These are phyloP conservation scores for Meloidogyne floridensis DNA, from an alignment of 1,140 invertebrate species.

Conservation along the genomic window DNA sequence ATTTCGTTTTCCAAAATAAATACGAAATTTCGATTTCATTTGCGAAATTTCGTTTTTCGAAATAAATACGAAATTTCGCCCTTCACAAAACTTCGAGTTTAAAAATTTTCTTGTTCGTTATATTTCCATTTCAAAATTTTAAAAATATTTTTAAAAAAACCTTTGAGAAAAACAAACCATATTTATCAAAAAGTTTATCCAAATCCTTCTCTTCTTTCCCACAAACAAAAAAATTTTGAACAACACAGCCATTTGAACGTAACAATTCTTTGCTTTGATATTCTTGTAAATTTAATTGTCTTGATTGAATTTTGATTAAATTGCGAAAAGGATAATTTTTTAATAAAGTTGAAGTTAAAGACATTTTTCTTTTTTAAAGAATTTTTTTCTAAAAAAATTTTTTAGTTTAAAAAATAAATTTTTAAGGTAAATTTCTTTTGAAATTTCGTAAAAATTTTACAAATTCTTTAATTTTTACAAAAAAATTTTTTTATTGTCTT, in stretches of 20 bases:
- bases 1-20: too few species aligned
- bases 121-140: too few species aligned
- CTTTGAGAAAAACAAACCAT: conserved; percentile 73
- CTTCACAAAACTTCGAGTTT: too few species aligned
- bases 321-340: background rate
- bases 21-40: too few species aligned
- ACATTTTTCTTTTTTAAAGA: background rate
- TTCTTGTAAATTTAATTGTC: conserved; percentile 83
- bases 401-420: background rate
- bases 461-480: too few species aligned
- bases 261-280: conserved; percentile 95
- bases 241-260: conserved; percentile 81
- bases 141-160: background rate
- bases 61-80: too few species aligned
- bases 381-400: too few species aligned
- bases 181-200: conserved; percentile 73
- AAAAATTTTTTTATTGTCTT: too few species aligned
- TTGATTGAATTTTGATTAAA: conserved; percentile 4
- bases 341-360: background rate
- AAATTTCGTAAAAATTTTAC: too few species aligned
- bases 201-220: conserved; percentile 73
- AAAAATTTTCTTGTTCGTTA: background rate
- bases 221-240: conserved; percentile 89
- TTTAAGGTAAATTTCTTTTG: too few species aligned
- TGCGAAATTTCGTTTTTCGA: too few species aligned